Percentiles rank a stretch among this genome's conserved stretches.
These are phyloP conservation scores for Strix aluco DNA, from an alignment of 2,113 vertebrate genomes.

Conservation along the genomic window DNA sequence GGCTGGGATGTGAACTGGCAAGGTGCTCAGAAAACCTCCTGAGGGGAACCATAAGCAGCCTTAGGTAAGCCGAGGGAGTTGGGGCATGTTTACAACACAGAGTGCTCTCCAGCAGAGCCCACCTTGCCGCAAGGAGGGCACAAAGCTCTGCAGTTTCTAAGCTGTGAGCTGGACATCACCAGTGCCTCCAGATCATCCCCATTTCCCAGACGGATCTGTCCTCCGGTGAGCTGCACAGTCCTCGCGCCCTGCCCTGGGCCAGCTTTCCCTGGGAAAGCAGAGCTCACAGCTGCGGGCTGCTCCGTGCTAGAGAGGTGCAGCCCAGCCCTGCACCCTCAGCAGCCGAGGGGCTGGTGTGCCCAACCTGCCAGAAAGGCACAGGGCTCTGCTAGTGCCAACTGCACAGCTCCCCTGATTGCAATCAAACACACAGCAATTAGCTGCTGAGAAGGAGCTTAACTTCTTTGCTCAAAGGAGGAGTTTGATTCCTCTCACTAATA, in stretches of 20 bases:
- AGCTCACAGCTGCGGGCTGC: background rate
- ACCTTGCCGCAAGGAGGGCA: background rate
- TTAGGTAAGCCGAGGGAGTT: background rate
- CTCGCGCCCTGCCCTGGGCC: fast-evolving
- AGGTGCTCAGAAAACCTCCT: background rate
- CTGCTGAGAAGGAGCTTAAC: background rate
- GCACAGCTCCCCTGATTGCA: background rate
- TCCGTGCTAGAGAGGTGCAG: background rate
- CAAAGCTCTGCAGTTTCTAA: background rate
- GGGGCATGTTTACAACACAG: background rate
- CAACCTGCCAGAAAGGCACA: fast-evolving
- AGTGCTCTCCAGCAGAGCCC: background rate
- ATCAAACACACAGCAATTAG: background rate
- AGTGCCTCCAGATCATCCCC: background rate
- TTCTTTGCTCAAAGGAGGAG: background rate
- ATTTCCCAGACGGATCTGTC: background rate
- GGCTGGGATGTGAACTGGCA: background rate
- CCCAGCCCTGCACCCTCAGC: background rate
- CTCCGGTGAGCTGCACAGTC: background rate
- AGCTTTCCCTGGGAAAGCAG: background rate
- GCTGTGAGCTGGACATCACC: background rate
- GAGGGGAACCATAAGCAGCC: background rate
- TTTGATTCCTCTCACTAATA: background rate
- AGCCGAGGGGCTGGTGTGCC: too few relatives aligned
- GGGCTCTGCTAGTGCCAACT: background rate